These are phyloP conservation scores for Axea sp. DNA, from an alignment of 2,888 invertebrate genomes.

Conservation along the genomic window DNA sequence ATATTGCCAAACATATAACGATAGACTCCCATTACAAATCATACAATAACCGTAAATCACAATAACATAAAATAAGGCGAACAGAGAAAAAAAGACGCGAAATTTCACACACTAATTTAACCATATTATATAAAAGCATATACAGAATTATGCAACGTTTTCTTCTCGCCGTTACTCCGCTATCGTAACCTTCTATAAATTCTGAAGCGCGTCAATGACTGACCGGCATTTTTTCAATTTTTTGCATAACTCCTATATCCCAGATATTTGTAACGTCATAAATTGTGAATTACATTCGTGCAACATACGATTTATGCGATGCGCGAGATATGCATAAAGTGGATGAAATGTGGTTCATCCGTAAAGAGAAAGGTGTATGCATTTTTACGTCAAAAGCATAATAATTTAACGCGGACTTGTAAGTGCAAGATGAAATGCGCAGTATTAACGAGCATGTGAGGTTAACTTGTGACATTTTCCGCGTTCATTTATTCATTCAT, in stretches of 20 bases:
- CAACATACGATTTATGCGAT: conserved; percentile 51
- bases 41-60: conserved; percentile 43
- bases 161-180: conserved; percentile 5
- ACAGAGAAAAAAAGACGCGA: conserved; percentile 21
- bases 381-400: conserved; percentile 47
- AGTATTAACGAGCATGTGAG: conserved; percentile 39
- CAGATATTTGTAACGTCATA: conserved; percentile 42
- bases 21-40: conserved; percentile 34
- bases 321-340: conserved; percentile 46
- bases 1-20: conserved; percentile 3
- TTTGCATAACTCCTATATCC: conserved; percentile 19
- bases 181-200: conserved; percentile 34
- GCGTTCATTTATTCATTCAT: conserved; percentile 45
- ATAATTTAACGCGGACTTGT: conserved; percentile 49
- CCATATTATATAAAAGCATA: conserved; percentile 34
- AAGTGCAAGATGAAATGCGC: conserved; percentile 48
- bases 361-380: conserved; percentile 47
- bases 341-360: conserved; percentile 54
- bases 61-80: conserved; percentile 36
- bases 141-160: conserved; percentile 18
- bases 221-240: conserved; percentile 34
- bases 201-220: conserved; percentile 19
- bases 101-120: conserved; percentile 47
- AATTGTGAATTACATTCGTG: conserved; percentile 43
- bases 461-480: conserved; percentile 58